Percentiles rank a stretch among this genome's conserved stretches.
Evolutionary conservation across 1,140 invertebrate genomes (phyloP).

Genomic region (Solenopsis invicta): DNA sequence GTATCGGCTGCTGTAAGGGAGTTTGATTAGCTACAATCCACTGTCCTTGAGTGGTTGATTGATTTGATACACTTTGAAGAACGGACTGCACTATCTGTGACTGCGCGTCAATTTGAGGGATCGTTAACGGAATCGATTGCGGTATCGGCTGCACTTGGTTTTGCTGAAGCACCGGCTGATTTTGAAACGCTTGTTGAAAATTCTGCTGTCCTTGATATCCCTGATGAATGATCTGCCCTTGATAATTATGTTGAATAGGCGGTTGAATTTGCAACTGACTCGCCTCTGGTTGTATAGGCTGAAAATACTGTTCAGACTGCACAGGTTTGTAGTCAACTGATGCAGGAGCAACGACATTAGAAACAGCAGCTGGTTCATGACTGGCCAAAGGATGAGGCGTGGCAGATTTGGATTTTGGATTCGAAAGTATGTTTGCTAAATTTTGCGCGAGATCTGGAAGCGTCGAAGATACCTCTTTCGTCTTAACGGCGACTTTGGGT

Average conservation of each 20-base stretch:
- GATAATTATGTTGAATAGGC: slow-evolving; percentile 77
- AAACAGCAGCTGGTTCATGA: slow-evolving; percentile 73
- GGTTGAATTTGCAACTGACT: slow-evolving; percentile 73
- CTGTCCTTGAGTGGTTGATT: slow-evolving; percentile 71
- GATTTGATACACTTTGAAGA: slow-evolving; percentile 75
- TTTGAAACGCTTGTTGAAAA: slow-evolving; percentile 64
- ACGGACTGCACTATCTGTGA: slow-evolving; percentile 75
- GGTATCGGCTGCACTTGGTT: slow-evolving; percentile 70
- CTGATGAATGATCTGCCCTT: slow-evolving; percentile 68
- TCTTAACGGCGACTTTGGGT: slow-evolving; percentile 80
- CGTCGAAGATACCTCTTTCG: slow-evolving; percentile 85
- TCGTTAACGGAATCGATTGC: slow-evolving; percentile 71
- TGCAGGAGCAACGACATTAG: slow-evolving; percentile 42
- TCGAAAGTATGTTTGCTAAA: slow-evolving; percentile 85
- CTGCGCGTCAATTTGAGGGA: slow-evolving; percentile 74
- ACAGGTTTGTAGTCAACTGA: slow-evolving; percentile 68
- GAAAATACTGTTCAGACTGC: slow-evolving; percentile 84
- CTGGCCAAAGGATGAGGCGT: slow-evolving; percentile 77
- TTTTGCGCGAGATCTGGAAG: slow-evolving; percentile 85
- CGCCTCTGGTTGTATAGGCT: slow-evolving; percentile 82
- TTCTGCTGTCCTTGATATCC: slow-evolving; percentile 74
- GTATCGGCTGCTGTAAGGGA: slow-evolving; percentile 74
- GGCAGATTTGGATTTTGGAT: slow-evolving; percentile 84
- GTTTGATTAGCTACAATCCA: slow-evolving; percentile 79
- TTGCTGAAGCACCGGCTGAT: slow-evolving; percentile 45